phyloP scores from a whole-genome alignment of 2,113 vertebrate species.

The Silurus meridionalis region DNA sequence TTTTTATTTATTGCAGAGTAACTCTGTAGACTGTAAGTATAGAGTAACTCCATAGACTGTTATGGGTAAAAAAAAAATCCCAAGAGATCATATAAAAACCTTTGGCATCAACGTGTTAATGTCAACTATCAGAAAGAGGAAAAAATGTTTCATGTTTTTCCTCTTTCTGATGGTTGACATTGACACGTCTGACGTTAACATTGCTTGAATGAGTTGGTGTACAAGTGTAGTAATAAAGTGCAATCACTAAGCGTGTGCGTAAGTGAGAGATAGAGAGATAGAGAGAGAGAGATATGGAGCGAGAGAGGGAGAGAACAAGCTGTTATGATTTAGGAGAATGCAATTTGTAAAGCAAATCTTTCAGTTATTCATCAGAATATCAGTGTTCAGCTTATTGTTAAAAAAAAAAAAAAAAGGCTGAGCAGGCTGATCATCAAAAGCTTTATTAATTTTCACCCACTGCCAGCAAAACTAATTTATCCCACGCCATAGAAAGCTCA shows the following conservation, averaged over 20 bases:
- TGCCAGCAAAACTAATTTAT: background rate
- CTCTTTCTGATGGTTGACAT: no score
- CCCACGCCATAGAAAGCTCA: background rate
- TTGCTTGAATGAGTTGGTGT: background rate
- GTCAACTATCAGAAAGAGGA: no score
- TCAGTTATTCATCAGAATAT: background rate
- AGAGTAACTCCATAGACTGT: no score
- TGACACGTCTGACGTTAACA: no score
- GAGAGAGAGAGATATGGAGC: no score
- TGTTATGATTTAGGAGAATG: background rate
- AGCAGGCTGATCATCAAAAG: background rate
- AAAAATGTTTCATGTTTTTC: no score
- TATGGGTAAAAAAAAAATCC: no score
- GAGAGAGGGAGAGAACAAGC: background rate
- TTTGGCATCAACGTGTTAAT: no score
- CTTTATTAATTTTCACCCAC: slow-evolving; percentile 17
- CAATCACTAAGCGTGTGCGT: background rate
- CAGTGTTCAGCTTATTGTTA: background rate
- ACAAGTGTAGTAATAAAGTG: background rate
- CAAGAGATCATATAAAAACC: no score
- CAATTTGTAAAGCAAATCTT: background rate
- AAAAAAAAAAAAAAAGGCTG: background rate
- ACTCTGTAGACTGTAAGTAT: no score
- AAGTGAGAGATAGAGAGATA: no score
- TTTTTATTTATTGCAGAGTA: no score